Percentiles rank a stretch among this genome's conserved stretches.
These are phyloP conservation scores for Argopecten irradians DNA, from an alignment of 1,140 invertebrate species.

Conservation along the genomic window DNA sequence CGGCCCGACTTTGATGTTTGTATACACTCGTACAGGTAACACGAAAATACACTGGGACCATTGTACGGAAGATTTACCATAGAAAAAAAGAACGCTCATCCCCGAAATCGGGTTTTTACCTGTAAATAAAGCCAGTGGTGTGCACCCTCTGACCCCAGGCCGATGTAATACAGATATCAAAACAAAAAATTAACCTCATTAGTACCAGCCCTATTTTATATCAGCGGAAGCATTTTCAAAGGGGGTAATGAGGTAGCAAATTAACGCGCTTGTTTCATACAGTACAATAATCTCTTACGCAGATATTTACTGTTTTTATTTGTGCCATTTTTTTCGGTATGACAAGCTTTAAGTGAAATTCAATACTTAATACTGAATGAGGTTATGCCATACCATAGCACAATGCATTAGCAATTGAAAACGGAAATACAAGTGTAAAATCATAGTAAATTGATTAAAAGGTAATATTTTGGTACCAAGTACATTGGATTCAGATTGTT, in stretches of 20 bases:
- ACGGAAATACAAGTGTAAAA: no score
- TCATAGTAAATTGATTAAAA: no score
- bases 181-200: conserved; percentile 1
- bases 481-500: no score
- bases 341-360: no score
- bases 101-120: neutral
- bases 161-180: neutral
- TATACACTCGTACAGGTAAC: neutral
- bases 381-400: no score
- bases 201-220: neutral
- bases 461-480: no score
- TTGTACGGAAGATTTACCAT: neutral
- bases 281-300: neutral
- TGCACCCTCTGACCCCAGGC: neutral
- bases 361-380: no score
- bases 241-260: neutral
- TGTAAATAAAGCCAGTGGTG: neutral
- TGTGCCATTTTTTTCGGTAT: neutral
- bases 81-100: neutral
- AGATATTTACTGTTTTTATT: neutral
- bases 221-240: neutral
- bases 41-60: neutral
- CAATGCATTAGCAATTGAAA: no score
- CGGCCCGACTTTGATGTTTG: neutral
- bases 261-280: neutral